Percentiles rank a stretch among this genome's conserved stretches.
phyloP scores from a whole-genome alignment of 2,797 vertebrate species.

The Arctocebus calabarensis region DNA sequence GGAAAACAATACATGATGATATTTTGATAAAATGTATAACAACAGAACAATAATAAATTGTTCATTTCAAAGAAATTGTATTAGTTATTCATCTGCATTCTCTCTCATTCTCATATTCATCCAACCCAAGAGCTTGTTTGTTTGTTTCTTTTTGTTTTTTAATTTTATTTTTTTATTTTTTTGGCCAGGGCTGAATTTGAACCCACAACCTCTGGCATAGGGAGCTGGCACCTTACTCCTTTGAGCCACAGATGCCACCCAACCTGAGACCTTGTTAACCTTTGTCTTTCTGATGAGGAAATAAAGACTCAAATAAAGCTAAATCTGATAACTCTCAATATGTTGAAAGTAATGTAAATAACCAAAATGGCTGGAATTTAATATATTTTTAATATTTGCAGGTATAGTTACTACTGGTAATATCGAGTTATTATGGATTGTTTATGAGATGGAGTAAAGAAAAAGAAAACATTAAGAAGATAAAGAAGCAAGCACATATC shows the following conservation, averaged over 20 bases:
- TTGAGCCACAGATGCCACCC: too few species aligned
- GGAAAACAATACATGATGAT: background rate
- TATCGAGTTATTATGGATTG: background rate
- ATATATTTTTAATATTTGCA: background rate
- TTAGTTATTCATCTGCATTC: background rate
- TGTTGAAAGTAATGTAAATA: background rate
- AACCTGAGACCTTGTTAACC: too few species aligned
- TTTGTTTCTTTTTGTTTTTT: too few species aligned
- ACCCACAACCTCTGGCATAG: too few species aligned
- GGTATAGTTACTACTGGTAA: background rate
- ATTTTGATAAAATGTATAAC: slow-evolving; percentile 4
- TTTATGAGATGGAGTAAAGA: background rate
- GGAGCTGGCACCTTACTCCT: too few species aligned
- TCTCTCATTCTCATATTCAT: background rate
- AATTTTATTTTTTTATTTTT: too few species aligned
- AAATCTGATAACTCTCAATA: background rate
- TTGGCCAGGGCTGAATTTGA: too few species aligned
- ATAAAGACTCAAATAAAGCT: background rate
- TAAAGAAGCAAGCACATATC: background rate
- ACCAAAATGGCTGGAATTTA: background rate
- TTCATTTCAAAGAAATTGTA: background rate
- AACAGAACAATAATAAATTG: background rate
- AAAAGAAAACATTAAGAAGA: background rate
- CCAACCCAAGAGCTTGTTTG: background rate
- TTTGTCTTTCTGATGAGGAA: background rate